Evolutionary conservation across 1,140 invertebrate genomes (phyloP).

Genomic region (Centruroides vittatus): DNA sequence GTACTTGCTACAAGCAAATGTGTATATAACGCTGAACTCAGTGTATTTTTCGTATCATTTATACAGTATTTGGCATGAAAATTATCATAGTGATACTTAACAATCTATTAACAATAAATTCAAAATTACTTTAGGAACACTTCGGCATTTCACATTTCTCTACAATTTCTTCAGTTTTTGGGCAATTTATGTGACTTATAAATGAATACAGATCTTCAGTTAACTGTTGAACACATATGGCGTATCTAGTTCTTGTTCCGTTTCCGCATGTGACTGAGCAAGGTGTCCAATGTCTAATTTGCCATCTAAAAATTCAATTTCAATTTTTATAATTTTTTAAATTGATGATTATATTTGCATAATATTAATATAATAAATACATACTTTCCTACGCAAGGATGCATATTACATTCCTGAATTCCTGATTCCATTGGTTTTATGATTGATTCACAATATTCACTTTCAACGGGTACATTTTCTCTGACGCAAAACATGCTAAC

Average conservation of each 20-base stretch:
- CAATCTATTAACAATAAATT: too few relatives aligned
- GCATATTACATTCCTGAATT: slow-evolving; percentile 15
- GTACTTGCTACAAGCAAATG: too few relatives aligned
- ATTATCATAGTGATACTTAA: too few relatives aligned
- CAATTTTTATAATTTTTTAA: neutral
- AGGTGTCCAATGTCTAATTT: slow-evolving; percentile 5
- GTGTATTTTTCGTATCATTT: too few relatives aligned
- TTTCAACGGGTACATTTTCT: slow-evolving; percentile 7
- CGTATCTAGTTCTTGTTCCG: slow-evolving; percentile 7
- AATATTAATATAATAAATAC: neutral
- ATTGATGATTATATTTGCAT: too few relatives aligned
- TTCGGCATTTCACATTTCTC: too few relatives aligned
- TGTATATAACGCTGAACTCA: too few relatives aligned
- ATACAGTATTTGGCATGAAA: too few relatives aligned
- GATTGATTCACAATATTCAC: slow-evolving; percentile 12
- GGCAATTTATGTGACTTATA: slow-evolving; percentile 1
- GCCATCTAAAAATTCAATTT: slow-evolving; percentile 10
- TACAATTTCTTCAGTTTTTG: neutral
- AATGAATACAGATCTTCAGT: slow-evolving; percentile 8
- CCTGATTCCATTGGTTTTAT: slow-evolving; percentile 14
- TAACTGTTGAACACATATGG: slow-evolving; percentile 12
- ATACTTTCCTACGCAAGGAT: slow-evolving; percentile 19
- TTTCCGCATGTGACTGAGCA: slow-evolving; percentile 14
- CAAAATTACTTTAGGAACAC: too few relatives aligned
- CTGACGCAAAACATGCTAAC: slow-evolving; percentile 14